Conservation (phyloP, 2,888 invertebrate species). For the Noctua pronuba region DNA sequence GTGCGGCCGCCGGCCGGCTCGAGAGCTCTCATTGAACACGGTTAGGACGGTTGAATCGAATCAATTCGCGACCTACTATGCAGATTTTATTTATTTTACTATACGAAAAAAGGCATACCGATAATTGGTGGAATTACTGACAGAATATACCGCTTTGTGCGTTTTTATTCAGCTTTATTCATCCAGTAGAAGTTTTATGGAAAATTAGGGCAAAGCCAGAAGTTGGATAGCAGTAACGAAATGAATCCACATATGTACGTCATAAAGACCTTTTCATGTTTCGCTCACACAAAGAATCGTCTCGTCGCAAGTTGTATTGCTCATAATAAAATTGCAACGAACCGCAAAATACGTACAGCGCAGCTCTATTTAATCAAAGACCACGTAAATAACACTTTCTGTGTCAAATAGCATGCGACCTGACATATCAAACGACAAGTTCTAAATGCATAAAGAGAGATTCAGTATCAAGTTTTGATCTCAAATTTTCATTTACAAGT, state of each 20-base stretch:
- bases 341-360: slow-evolving; percentile 35
- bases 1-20: slow-evolving; percentile 69
- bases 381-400: slow-evolving; percentile 32
- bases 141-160: slow-evolving; percentile 10
- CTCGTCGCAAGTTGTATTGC: slow-evolving; percentile 44
- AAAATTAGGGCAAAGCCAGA: slow-evolving; percentile 36
- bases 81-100: slow-evolving; percentile 62
- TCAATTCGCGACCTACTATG: slow-evolving; percentile 58
- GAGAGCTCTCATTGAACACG: slow-evolving; percentile 79
- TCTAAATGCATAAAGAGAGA: slow-evolving; percentile 4
- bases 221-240: slow-evolving; percentile 32
- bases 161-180: slow-evolving; percentile 22
- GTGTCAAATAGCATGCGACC: slow-evolving; percentile 17
- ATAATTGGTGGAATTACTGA: slow-evolving; percentile 45
- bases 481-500: slow-evolving; percentile 45
- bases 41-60: slow-evolving; percentile 64
- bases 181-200: slow-evolving; percentile 12
- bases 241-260: slow-evolving; percentile 44
- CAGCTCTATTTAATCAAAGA: slow-evolving; percentile 49
- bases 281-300: slow-evolving; percentile 52
- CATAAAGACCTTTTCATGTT: slow-evolving; percentile 59
- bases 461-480: slow-evolving; percentile 34
- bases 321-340: slow-evolving; percentile 52
- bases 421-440: slow-evolving; percentile 5
- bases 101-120: slow-evolving; percentile 27